These are phyloP conservation scores for Promerops cafer DNA, from an alignment of 2,113 vertebrate genomes.

Conservation along the genomic window DNA sequence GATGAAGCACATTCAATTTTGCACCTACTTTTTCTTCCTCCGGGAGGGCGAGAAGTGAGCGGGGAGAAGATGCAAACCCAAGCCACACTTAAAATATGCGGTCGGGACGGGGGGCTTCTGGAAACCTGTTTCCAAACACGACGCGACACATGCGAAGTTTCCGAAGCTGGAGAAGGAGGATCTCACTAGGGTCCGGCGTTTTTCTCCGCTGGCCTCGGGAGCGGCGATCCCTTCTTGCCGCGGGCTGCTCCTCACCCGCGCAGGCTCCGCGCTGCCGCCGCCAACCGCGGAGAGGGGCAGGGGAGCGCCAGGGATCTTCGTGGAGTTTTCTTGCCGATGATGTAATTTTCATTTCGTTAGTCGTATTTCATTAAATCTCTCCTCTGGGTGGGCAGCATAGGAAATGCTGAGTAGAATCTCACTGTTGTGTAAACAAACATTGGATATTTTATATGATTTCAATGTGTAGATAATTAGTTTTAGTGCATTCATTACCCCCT, in stretches of 20 bases:
- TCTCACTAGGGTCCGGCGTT: not conserved
- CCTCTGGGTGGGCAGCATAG: conserved; percentile 64
- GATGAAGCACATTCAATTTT: not conserved
- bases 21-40: not conserved
- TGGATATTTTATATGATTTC: conserved; percentile 81
- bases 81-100: not conserved
- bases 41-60: not conserved
- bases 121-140: not conserved
- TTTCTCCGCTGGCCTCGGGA: not conserved
- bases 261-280: not conserved
- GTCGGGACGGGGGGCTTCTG: not conserved
- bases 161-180: not conserved
- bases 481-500: conserved; percentile 90
- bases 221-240: not conserved
- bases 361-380: conserved; percentile 66
- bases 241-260: not conserved
- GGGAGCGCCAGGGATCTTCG: not conserved
- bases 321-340: conserved; percentile 7
- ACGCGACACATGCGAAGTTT: not conserved
- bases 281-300: not conserved
- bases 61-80: not conserved
- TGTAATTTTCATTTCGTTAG: conserved; percentile 62
- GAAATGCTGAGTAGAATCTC: conserved; percentile 39
- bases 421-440: conserved; percentile 67
- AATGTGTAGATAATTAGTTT: conserved; percentile 88